Percentiles rank a stretch among this genome's conserved stretches.
Evolutionary conservation across 2,797 vertebrate genomes (phyloP).

Genomic region (Galagoides demidoff): DNA sequence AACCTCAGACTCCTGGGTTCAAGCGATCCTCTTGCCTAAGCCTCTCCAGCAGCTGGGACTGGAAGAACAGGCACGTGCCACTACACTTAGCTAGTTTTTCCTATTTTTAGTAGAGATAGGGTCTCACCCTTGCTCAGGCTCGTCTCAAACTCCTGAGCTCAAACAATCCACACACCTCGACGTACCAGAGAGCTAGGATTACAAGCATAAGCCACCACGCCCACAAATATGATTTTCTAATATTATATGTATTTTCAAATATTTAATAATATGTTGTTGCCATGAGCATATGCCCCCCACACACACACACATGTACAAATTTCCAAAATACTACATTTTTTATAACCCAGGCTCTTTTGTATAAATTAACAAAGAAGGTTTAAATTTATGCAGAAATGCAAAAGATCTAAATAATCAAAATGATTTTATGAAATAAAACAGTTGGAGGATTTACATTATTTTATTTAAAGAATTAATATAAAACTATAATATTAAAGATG

Average conservation of each 20-base stretch:
- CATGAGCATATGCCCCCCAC: neutral
- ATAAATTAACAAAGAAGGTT: neutral
- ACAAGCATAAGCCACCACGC: too few relatives aligned
- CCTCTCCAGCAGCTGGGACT: too few relatives aligned
- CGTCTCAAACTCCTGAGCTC: too few relatives aligned
- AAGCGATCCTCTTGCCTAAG: too few relatives aligned
- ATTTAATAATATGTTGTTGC: neutral
- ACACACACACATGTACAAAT: neutral
- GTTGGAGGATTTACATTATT: neutral
- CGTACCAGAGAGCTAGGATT: too few relatives aligned
- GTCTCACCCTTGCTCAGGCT: too few relatives aligned
- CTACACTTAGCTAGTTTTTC: too few relatives aligned
- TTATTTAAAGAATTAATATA: neutral
- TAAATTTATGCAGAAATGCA: neutral
- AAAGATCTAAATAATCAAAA: neutral
- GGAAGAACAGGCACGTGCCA: too few relatives aligned
- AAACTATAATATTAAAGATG: neutral
- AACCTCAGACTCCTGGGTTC: too few relatives aligned
- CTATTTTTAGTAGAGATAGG: too few relatives aligned
- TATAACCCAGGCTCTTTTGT: neutral
- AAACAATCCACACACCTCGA: too few relatives aligned
- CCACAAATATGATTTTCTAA: neutral
- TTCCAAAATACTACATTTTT: constrained; percentile 45
- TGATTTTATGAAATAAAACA: neutral
- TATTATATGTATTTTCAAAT: constrained; percentile 16